Conservation (phyloP, 2,113 vertebrate genomes). For the Hemiprocne comata region DNA sequence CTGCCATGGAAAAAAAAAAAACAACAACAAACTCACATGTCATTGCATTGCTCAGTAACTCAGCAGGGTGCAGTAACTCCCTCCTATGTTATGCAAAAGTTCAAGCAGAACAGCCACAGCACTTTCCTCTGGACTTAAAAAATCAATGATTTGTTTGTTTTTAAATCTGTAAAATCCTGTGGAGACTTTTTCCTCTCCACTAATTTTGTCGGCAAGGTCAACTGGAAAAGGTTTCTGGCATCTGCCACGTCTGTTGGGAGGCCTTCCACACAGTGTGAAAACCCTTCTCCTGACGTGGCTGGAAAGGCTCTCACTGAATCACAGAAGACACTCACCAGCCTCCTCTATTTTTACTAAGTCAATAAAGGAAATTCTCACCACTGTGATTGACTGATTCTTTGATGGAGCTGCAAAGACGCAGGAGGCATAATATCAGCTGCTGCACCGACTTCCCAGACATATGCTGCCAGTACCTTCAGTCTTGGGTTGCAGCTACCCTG, state of each 20-base stretch:
- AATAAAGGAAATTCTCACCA: slow-evolving; percentile 11
- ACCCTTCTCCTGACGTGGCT: neutral
- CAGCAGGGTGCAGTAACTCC: neutral
- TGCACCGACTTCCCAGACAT: neutral
- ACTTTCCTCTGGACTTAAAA: neutral
- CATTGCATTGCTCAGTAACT: neutral
- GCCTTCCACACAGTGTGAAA: neutral
- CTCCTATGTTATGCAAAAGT: neutral
- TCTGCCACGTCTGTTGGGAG: neutral
- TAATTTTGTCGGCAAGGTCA: slow-evolving; percentile 10
- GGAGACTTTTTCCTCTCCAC: neutral
- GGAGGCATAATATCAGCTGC: slow-evolving; percentile 30
- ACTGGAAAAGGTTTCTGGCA: neutral
- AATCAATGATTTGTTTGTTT: neutral
- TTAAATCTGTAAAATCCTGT: neutral
- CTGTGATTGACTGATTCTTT: neutral
- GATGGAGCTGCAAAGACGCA: neutral
- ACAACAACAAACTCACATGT: neutral
- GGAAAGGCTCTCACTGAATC: neutral
- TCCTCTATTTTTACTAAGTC: neutral
- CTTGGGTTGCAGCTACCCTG: neutral
- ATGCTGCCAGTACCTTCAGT: neutral
- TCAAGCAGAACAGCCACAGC: neutral
- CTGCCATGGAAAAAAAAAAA: neutral
- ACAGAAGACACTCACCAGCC: neutral